Evolutionary conservation across 1,140 invertebrate genomes (phyloP).

Genomic region (Aporrectodea caliginosa): DNA sequence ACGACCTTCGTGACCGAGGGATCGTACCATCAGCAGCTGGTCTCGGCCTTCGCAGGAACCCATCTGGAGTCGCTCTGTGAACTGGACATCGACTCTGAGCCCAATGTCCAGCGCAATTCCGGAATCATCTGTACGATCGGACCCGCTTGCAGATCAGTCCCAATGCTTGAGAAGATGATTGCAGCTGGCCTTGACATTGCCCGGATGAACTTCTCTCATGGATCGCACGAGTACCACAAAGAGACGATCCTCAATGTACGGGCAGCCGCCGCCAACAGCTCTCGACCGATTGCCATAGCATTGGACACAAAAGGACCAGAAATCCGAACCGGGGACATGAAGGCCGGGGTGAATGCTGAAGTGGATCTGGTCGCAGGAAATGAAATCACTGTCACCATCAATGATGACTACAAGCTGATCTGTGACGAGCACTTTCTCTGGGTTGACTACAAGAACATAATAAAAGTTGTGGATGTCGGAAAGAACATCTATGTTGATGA

Average conservation of each 20-base stretch:
- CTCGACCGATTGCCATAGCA: slow-evolving; percentile 84
- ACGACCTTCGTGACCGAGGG: slow-evolving; percentile 31
- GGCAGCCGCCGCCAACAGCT: slow-evolving; percentile 73
- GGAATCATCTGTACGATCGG: slow-evolving; percentile 98
- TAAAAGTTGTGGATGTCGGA: slow-evolving; percentile 82
- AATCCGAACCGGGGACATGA: slow-evolving; percentile 88
- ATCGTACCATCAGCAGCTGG: slow-evolving; percentile 45
- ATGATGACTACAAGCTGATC: slow-evolving; percentile 65
- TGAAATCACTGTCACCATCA: slow-evolving; percentile 78
- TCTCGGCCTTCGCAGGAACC: slow-evolving; percentile 56
- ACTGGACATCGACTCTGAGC: slow-evolving; percentile 79
- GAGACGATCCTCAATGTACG: slow-evolving; percentile 84
- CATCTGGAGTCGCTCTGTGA: slow-evolving; percentile 88
- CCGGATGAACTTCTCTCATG: slow-evolving; percentile 95
- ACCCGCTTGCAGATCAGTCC: slow-evolving; percentile 58
- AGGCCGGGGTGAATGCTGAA: slow-evolving; percentile 62
- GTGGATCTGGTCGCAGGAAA: slow-evolving; percentile 83
- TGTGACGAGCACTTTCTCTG: slow-evolving; percentile 71
- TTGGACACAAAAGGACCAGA: slow-evolving; percentile 97
- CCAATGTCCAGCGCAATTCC: slow-evolving; percentile 66
- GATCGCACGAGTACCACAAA: slow-evolving; percentile 90
- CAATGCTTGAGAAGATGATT: slow-evolving; percentile 83
- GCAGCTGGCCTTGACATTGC: slow-evolving; percentile 98
- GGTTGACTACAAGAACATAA: slow-evolving; percentile 91
- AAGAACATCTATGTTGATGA: slow-evolving; percentile 87